Evolutionary conservation across 2,113 vertebrate genomes (phyloP).

Genomic region (Cololabis saira): DNA sequence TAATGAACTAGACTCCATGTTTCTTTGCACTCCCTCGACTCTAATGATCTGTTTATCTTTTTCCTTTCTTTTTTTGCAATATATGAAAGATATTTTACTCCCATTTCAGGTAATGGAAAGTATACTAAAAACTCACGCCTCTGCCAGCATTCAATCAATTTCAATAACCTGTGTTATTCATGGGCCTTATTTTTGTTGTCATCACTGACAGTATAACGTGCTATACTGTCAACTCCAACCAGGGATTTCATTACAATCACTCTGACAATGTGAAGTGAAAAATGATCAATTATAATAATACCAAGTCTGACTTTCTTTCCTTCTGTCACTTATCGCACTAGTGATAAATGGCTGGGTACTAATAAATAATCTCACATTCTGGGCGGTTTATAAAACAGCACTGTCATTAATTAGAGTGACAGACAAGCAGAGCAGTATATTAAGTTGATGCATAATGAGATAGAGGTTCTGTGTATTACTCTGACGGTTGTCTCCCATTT

Average conservation of each 20-base stretch:
- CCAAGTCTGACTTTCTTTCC: constrained; percentile 52
- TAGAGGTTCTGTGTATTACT: constrained; percentile 19
- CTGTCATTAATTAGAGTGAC: constrained; percentile 63
- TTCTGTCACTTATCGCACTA: constrained; percentile 55
- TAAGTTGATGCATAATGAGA: constrained; percentile 45
- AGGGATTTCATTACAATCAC: constrained; percentile 52
- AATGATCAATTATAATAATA: constrained; percentile 69
- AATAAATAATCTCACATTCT: constrained; percentile 66
- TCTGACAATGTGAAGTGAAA: constrained; percentile 52
- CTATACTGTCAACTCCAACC: constrained; percentile 30
- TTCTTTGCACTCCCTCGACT: constrained; percentile 8
- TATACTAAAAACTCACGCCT: constrained; percentile 13
- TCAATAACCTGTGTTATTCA: constrained; percentile 54
- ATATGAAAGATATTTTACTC: constrained; percentile 32
- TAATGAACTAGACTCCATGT: not conserved
- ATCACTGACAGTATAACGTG: constrained; percentile 48
- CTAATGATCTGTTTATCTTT: constrained; percentile 25
- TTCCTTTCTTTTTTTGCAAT: not conserved
- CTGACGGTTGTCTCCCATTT: constrained; percentile 25
- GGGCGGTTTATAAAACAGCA: constrained; percentile 44
- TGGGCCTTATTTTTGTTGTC: constrained; percentile 58
- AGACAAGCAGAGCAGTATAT: constrained; percentile 56
- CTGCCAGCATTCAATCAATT: constrained; percentile 50
- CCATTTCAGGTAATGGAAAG: constrained; percentile 30
- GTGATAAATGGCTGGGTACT: constrained; percentile 55